Conservation (phyloP, 2,113 vertebrate genomes). For the Rostratula benghalensis region DNA sequence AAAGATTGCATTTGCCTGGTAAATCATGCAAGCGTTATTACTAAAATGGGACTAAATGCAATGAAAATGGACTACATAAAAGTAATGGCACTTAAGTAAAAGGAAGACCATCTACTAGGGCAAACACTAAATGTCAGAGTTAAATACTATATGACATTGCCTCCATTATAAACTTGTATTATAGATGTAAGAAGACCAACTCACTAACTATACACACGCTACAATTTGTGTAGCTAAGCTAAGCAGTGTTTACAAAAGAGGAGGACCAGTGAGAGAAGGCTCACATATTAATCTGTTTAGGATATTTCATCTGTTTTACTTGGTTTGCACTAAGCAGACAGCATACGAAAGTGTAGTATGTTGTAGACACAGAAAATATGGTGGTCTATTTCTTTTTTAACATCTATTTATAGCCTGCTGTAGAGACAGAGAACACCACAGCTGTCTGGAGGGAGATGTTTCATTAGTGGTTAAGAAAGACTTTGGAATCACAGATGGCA, state of each 20-base stretch:
- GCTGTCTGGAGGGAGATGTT: background rate
- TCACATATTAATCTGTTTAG: background rate
- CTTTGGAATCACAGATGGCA: background rate
- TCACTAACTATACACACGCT: conserved; percentile 50
- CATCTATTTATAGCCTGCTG: background rate
- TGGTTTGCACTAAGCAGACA: background rate
- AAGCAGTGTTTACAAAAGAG: conserved; percentile 41
- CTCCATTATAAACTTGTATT: conserved; percentile 77
- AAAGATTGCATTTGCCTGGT: conserved; percentile 93
- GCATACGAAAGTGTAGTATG: background rate
- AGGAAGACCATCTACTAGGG: conserved; percentile 78
- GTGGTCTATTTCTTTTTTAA: fast-evolving
- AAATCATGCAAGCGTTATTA: conserved; percentile 95
- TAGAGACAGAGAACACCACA: background rate
- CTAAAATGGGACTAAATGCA: conserved; percentile 92
- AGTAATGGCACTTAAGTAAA: conserved; percentile 84
- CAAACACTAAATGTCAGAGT: conserved; percentile 81
- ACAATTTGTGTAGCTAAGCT: conserved; percentile 39
- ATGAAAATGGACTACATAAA: conserved; percentile 85
- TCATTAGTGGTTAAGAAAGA: background rate
- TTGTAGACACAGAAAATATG: background rate
- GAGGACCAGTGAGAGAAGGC: background rate
- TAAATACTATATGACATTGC: conserved; percentile 81
- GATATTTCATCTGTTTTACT: background rate
- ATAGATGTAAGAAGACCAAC: conserved; percentile 72